These are phyloP conservation scores for Oreochromis tanganicae DNA, from an alignment of 2,113 vertebrate species.

Conservation along the genomic window DNA sequence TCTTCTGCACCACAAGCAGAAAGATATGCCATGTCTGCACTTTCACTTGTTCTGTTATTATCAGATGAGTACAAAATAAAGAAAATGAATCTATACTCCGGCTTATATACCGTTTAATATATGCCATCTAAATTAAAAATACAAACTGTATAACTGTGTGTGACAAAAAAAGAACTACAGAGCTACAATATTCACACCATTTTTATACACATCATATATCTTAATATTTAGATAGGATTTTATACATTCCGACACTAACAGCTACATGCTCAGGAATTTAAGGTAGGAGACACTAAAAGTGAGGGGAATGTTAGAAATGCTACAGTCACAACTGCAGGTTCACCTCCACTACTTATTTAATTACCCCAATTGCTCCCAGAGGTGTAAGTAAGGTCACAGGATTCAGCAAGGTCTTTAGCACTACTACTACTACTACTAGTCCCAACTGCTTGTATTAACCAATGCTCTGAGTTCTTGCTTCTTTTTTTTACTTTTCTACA, in stretches of 20 bases:
- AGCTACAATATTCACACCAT: not conserved
- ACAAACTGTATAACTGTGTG: not conserved
- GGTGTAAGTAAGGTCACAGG: not conserved
- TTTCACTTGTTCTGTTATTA: not conserved
- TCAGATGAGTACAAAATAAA: not conserved
- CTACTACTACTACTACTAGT: not conserved
- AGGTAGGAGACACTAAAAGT: not conserved
- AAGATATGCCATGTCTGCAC: slow-evolving; percentile 7
- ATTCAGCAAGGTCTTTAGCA: not conserved
- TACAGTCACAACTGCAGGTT: not conserved
- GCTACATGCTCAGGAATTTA: not conserved
- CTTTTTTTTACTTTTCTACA: not conserved
- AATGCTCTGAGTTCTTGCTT: not conserved
- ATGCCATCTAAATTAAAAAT: not conserved
- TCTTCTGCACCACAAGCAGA: slow-evolving; percentile 4
- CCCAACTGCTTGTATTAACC: not conserved
- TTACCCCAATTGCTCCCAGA: slow-evolving; percentile 1
- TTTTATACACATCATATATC: not conserved
- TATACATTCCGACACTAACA: not conserved
- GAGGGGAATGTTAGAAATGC: not conserved
- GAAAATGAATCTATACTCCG: not conserved
- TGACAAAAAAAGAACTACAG: not conserved
- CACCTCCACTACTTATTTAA: not conserved
- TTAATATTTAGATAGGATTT: not conserved
- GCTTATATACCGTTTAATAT: not conserved